Evolutionary conservation across 2,888 invertebrate genomes (phyloP).

Genomic region (Ephialtes manifestator): DNA sequence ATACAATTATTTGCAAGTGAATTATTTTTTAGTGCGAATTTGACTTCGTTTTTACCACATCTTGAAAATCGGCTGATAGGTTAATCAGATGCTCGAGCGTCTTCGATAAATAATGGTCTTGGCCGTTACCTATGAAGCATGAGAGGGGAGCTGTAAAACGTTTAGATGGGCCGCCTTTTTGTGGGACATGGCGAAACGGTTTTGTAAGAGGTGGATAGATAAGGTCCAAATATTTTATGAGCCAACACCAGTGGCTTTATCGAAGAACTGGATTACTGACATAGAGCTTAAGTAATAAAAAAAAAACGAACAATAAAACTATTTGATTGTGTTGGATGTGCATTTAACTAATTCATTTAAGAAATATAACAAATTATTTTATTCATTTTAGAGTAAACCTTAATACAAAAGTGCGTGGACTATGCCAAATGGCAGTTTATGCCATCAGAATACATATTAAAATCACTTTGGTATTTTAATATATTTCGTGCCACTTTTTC

Average conservation of each 20-base stretch:
- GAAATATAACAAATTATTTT: not conserved
- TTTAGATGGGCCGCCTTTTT: no score
- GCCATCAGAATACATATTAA: not conserved
- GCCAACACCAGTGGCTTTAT: not conserved
- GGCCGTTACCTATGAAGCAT: no score
- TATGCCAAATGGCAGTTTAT: not conserved
- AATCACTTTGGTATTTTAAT: not conserved
- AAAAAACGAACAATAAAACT: not conserved
- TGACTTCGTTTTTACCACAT: no score
- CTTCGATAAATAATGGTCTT: no score
- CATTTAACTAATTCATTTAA: not conserved
- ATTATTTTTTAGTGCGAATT: no score
- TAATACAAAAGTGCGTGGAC: not conserved
- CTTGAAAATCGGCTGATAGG: no score
- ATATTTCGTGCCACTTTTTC: not conserved
- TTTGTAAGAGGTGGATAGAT: no score
- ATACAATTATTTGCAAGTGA: no score
- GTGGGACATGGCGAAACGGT: no score
- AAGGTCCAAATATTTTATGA: no score
- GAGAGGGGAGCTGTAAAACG: no score
- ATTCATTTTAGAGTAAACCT: not conserved
- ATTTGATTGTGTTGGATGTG: not conserved
- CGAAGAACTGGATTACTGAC: not conserved
- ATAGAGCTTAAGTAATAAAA: not conserved
- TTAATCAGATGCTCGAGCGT: no score